phyloP scores from a whole-genome alignment of 2,888 invertebrate genomes.

The Notodromas monacha region DNA sequence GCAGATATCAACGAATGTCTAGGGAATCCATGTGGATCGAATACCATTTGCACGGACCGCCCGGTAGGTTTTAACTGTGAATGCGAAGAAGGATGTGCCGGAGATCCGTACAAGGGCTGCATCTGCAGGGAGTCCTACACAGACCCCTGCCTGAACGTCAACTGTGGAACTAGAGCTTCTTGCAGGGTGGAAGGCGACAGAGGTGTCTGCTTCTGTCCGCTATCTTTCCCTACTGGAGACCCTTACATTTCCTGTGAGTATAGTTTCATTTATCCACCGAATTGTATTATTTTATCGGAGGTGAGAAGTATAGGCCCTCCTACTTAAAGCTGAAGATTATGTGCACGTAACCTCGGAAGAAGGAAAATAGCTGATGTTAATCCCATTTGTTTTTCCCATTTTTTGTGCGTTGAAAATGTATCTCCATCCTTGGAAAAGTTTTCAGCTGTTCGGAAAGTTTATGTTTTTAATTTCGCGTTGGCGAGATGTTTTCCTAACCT shows the following conservation, averaged over 20 bases:
- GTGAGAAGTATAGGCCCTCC: too few relatives aligned
- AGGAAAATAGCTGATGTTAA: too few relatives aligned
- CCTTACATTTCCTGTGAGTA: slow-evolving; percentile 48
- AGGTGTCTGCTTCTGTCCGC: slow-evolving; percentile 40
- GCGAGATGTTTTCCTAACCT: too few relatives aligned
- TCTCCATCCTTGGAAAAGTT: too few relatives aligned
- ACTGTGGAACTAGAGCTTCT: slow-evolving; percentile 47
- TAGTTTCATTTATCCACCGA: too few relatives aligned
- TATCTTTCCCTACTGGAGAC: slow-evolving; percentile 45
- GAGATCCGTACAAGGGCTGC: slow-evolving; percentile 46
- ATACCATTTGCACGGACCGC: slow-evolving; percentile 43
- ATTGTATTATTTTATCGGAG: too few relatives aligned
- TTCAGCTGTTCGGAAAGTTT: too few relatives aligned
- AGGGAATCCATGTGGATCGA: slow-evolving; percentile 48
- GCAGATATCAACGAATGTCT: slow-evolving; percentile 33
- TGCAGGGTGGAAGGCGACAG: slow-evolving; percentile 25
- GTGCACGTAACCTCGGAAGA: too few relatives aligned
- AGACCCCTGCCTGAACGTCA: slow-evolving; percentile 39
- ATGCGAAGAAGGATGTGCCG: slow-evolving; percentile 42
- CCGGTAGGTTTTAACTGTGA: slow-evolving; percentile 38
- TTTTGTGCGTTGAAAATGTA: too few relatives aligned
- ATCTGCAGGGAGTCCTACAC: slow-evolving; percentile 30
- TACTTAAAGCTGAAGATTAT: too few relatives aligned
- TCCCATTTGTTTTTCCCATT: too few relatives aligned
- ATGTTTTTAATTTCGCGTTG: too few relatives aligned